Conservation (phyloP, 2,797 vertebrate species). For the Liasis olivaceus region DNA sequence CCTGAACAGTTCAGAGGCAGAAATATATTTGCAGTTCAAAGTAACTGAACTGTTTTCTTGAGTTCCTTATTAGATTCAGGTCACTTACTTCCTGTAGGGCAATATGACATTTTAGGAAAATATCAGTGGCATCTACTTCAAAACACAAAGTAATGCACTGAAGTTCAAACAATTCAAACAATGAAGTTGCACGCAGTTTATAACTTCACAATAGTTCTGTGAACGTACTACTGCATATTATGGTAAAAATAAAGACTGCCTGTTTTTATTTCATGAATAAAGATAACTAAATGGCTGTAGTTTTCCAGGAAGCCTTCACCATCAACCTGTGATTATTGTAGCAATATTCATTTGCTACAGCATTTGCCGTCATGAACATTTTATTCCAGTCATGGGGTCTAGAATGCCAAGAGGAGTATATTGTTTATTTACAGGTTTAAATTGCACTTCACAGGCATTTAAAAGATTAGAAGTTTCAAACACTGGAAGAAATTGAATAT, state of each 20-base stretch:
- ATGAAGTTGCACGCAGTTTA: not conserved
- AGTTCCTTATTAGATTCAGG: conserved; percentile 11
- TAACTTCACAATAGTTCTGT: not conserved
- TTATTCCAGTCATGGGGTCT: not conserved
- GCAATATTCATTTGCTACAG: not conserved
- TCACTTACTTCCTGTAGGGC: conserved; percentile 18
- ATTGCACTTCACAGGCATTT: not conserved
- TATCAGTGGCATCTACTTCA: not conserved
- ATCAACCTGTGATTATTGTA: not conserved
- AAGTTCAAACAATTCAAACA: not conserved
- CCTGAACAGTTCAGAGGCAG: not conserved
- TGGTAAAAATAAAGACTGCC: not conserved
- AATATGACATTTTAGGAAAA: not conserved
- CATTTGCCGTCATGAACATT: not conserved
- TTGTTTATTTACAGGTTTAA: not conserved
- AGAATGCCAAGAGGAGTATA: not conserved
- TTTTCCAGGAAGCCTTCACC: not conserved
- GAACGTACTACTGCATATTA: not conserved
- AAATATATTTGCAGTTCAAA: conserved; percentile 2
- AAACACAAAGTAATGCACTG: not conserved
- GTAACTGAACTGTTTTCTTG: conserved; percentile 34
- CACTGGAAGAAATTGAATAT: not conserved
- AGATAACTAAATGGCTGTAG: not conserved
- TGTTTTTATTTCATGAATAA: conserved; percentile 5
- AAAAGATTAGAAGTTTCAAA: not conserved